Evolutionary conservation across 2,113 vertebrate genomes (phyloP).

Genomic region (Syngnathoides biaculeatus): DNA sequence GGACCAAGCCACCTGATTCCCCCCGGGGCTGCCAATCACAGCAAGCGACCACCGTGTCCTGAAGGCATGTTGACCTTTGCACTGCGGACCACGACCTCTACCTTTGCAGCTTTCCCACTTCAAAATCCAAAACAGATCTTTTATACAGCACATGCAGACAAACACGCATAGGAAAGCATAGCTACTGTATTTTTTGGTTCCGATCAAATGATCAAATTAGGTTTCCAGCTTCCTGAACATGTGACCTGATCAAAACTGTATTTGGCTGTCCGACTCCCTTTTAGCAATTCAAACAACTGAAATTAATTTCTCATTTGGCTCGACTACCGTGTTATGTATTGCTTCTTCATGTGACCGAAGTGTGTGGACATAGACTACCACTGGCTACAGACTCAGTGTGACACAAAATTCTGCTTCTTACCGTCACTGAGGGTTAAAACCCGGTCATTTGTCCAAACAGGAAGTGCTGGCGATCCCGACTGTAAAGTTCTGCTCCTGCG

Average conservation of each 20-base stretch:
- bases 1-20: conserved; percentile 52
- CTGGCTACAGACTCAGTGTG: background rate
- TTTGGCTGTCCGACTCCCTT: too few relatives aligned
- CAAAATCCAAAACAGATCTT: conserved; percentile 18
- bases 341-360: too few relatives aligned
- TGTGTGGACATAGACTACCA: too few relatives aligned
- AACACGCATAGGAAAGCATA: background rate
- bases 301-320: too few relatives aligned
- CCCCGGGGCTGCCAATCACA: conserved; percentile 31
- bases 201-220: too few relatives aligned
- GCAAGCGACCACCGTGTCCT: conserved; percentile 30
- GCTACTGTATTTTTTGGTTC: too few relatives aligned
- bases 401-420: conserved; percentile 40
- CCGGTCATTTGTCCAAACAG: conserved; percentile 42
- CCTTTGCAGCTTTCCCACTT: conserved; percentile 40
- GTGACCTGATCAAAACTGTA: too few relatives aligned
- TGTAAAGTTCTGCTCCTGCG: conserved; percentile 23
- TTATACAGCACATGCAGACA: too few relatives aligned
- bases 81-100: conserved; percentile 6
- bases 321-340: too few relatives aligned
- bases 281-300: too few relatives aligned
- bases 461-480: conserved; percentile 31
- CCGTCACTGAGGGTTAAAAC: conserved; percentile 27
- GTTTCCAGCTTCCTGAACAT: too few relatives aligned
- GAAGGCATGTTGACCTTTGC: conserved; percentile 33